Evolutionary conservation across 2,113 vertebrate genomes (phyloP), one percentile per base, ranked within the genome.

Genomic region (Callaeas wilsoni): DNA sequence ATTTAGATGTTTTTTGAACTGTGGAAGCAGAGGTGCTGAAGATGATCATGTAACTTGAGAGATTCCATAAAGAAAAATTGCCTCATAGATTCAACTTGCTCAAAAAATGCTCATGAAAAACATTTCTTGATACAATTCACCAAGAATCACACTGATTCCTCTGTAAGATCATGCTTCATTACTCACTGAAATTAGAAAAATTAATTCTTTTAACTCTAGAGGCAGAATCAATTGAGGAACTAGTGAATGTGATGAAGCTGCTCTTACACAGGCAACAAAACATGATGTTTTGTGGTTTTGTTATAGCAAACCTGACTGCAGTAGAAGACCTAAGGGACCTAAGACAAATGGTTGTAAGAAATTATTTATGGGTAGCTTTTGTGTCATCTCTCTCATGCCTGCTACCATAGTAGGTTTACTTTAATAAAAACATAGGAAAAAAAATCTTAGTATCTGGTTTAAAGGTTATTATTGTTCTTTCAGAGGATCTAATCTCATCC

Each of bases 41-140:
- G 49, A 21, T 7, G 4, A 16, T 29, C 3, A 2, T 5, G 23
- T 0, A 0, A 7, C 19, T 33, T 5, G 1, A 76, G 59, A 90
- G 50, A 62, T 27, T 62, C 63, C 15, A 3, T 25, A 15, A 59
- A 59, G 16, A 76, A 70, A 49, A 83, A 57, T 15, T 13, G 44
- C 15, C 47, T 62, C 47, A 13, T 32, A 44, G 63, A 47, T 70
- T 32, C 23, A 90, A 47, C 21, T 59, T 5, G 7, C 33, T 75
- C 25, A 39, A 75, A 76, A 93, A 75, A 32, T 20, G 13, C 29
- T 77, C 16, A 32, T 25, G 33, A 37, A 64, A 70, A 87, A 85
- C 1, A 8, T 23, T 17, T 76, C 25, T 62, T 69, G 25, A 19
- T 65, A 70, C 13, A 85, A 64, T 59, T 85, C 62, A 63, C 8